Percentiles rank a stretch among this genome's conserved stretches.
Evolutionary conservation across 2,888 invertebrate genomes (phyloP).

Genomic region (Meta bourneti): DNA sequence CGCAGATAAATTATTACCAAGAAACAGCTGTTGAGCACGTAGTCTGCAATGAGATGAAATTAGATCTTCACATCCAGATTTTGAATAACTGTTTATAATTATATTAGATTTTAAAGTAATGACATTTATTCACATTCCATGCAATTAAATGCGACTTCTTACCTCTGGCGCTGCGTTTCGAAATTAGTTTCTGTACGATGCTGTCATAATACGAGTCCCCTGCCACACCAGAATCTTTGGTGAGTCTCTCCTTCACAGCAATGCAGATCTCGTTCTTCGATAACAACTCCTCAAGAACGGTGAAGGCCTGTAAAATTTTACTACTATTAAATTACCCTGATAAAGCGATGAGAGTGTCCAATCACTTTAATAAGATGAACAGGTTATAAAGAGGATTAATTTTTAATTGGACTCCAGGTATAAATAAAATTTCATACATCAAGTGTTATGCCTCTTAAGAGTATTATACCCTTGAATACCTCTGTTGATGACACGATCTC

Average conservation of each 20-base stretch:
- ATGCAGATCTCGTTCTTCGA: conserved; percentile 93
- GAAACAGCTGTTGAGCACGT: too few relatives aligned
- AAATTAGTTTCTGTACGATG: conserved; percentile 91
- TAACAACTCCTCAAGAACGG: conserved; percentile 92
- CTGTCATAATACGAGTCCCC: conserved; percentile 92
- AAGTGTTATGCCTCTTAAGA: too few relatives aligned
- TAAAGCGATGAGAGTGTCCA: not conserved
- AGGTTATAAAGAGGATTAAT: not conserved
- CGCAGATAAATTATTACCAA: too few relatives aligned
- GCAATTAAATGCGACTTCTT: conserved; percentile 78
- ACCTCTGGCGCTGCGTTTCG: conserved; percentile 95
- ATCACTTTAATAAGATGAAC: not conserved
- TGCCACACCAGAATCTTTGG: conserved; percentile 97
- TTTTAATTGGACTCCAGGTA: not conserved
- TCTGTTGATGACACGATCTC: too few relatives aligned
- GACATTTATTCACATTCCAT: too few relatives aligned
- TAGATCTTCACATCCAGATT: too few relatives aligned
- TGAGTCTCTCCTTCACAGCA: conserved; percentile 95
- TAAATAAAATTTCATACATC: not conserved
- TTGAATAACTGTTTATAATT: too few relatives aligned
- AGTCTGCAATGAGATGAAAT: too few relatives aligned
- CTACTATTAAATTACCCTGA: not conserved
- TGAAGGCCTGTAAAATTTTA: conserved; percentile 88
- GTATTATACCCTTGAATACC: too few relatives aligned
- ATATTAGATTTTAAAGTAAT: too few relatives aligned